These are phyloP conservation scores for Pelodiscus sinensis DNA, from an alignment of 2,113 vertebrate genomes.

Conservation along the genomic window DNA sequence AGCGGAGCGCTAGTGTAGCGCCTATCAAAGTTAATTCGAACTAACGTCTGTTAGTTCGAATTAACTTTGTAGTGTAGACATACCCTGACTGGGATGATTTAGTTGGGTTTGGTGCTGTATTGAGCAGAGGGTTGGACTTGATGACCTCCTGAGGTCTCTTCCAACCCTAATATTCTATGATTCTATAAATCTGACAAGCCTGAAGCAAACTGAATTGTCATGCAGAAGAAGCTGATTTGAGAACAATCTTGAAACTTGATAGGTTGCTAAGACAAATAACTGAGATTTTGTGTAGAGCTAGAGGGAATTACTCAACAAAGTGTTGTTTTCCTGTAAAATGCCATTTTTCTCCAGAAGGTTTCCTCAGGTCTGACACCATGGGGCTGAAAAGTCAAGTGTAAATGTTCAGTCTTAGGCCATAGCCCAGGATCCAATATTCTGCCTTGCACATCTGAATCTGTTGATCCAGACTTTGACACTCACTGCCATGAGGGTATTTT, in stretches of 20 bases:
- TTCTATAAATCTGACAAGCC: background rate
- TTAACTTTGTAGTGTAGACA: no score
- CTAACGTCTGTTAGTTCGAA: no score
- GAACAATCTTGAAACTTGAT: background rate
- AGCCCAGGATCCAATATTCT: background rate
- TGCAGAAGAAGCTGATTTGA: background rate
- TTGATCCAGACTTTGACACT: background rate
- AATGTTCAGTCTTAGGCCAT: background rate
- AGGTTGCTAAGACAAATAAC: background rate
- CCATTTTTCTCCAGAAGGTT: background rate
- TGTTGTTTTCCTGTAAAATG: background rate
- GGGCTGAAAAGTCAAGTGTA: background rate
- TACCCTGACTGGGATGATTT: no score
- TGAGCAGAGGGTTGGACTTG: no score
- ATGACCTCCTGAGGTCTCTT: no score
- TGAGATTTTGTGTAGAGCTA: background rate
- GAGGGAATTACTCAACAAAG: background rate
- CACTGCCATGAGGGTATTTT: background rate
- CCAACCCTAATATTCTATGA: no score
- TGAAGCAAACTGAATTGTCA: background rate
- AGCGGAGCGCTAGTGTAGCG: no score
- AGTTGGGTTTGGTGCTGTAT: no score
- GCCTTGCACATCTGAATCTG: background rate
- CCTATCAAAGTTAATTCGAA: no score
- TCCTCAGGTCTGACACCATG: background rate